Conservation (phyloP, 2,113 vertebrate genomes). For the Megaceryle maxima region DNA sequence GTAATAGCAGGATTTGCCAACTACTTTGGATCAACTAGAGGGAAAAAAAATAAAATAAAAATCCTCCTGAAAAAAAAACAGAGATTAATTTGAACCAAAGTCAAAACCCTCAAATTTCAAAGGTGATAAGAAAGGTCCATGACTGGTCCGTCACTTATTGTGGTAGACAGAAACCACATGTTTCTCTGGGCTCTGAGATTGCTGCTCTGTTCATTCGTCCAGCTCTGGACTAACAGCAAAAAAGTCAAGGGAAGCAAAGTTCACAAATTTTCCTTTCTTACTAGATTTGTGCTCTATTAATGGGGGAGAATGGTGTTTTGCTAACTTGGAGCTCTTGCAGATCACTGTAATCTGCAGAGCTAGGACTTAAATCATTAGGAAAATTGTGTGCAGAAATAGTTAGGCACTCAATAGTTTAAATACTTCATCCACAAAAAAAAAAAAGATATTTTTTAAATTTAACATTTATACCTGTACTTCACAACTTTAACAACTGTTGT, state of each 20-base stretch:
- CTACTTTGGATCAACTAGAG: neutral
- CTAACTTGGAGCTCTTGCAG: neutral
- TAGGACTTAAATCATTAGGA: neutral
- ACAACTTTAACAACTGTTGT: neutral
- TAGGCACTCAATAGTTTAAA: neutral
- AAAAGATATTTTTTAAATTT: neutral
- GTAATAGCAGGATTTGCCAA: neutral
- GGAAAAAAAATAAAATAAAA: neutral
- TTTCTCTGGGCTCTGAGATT: neutral
- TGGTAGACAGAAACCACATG: slow-evolving; percentile 54
- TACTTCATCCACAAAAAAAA: neutral
- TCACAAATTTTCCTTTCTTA: neutral
- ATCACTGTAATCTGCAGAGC: neutral
- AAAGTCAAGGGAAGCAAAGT: neutral
- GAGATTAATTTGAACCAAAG: slow-evolving; percentile 24
- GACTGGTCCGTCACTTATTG: slow-evolving; percentile 19
- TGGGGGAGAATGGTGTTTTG: neutral
- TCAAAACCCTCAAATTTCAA: slow-evolving; percentile 56
- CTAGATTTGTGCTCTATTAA: neutral
- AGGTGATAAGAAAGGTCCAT: slow-evolving; percentile 40
- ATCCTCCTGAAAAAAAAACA: neutral
- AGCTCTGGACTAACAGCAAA: neutral
- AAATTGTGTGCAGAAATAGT: neutral
- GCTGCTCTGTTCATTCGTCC: neutral
- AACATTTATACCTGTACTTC: neutral